Evolutionary conservation across 2,113 vertebrate species (phyloP), one percentile per base, ranked within the genome.

Genomic region (Propithecus coquereli): DNA sequence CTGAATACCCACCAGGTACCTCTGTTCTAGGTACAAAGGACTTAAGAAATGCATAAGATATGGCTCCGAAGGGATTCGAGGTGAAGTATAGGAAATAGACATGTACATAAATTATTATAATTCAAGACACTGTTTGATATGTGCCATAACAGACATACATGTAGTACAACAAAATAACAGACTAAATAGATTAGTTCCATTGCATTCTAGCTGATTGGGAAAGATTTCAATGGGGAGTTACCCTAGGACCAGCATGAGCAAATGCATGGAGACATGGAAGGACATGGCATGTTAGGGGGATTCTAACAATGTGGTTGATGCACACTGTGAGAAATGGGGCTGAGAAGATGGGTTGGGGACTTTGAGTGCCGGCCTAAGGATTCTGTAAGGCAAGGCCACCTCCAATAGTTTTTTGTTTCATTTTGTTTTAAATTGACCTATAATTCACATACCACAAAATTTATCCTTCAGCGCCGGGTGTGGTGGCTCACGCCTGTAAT

Each of bases 101-200:
- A 91, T 70, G 20, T 50, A 76, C 11, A 50, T 77, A 83, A 77
- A 83, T 97, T 90, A 66, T 18, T 87, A 61, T 68, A 88, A 94
- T 73, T 77, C 73, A 83, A 73, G 65, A 30, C 37, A 66, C 25
- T 94, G 13, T 59, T 97, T 85, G 89, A 71, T 83, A 90, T n/a
- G n/a, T 94, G n/a, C 8, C 18, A 59, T 52, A 82, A 57, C 5
- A 94, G 34, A 92, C 37, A 59, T 77, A 5, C 27, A 70, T 27
- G 7, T 68, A 84, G 20, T 76, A 6, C 34, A 93, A 70, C 16
- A 80, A 88, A 95, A 95, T 93, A 59, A 66, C n/a, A 85, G 32
- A 70, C 37, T 34, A 81, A 91, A 95, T 11, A 88, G 30, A 79
- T 85, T 85, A 63, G 20, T 87, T 83, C 37, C 10, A 68, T 18